These are phyloP conservation scores for Nephrotoma appendiculata DNA, from an alignment of 2,888 invertebrate genomes.

Conservation along the genomic window DNA sequence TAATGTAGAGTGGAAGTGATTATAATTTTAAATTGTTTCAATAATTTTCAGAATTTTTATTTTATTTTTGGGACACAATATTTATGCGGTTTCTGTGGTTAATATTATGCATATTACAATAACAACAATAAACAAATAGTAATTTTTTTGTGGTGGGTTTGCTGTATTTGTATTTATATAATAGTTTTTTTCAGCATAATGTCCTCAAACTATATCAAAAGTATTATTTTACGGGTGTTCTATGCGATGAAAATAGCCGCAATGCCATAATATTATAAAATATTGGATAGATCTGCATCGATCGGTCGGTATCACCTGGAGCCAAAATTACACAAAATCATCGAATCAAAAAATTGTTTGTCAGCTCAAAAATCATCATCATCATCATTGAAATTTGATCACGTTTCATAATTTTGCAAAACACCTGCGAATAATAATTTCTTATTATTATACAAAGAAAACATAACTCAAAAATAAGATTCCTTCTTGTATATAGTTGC, in stretches of 20 bases:
- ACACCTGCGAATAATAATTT: neutral
- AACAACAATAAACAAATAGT: neutral
- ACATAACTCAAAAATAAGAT: neutral
- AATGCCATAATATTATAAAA: neutral
- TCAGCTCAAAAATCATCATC: neutral
- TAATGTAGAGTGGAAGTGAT: neutral
- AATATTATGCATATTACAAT: neutral
- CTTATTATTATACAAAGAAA: neutral
- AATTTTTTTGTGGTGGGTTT: neutral
- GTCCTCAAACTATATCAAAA: neutral
- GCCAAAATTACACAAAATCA: neutral
- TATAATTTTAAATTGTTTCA: neutral
- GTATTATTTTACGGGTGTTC: neutral
- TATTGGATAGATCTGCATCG: neutral
- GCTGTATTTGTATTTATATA: neutral
- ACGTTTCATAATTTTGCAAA: neutral
- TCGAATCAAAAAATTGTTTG: neutral
- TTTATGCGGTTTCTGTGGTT: neutral
- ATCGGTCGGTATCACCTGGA: neutral
- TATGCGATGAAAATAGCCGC: neutral
- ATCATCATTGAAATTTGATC: neutral
- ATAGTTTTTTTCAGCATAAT: neutral
- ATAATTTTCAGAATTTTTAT: neutral
- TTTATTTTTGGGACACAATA: neutral
- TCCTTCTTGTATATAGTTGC: neutral